Percentiles rank a stretch among this genome's conserved stretches.
Evolutionary conservation across 64 coral and sea anemone genomes (phyloP).

Genomic region (Montipora capricornis): DNA sequence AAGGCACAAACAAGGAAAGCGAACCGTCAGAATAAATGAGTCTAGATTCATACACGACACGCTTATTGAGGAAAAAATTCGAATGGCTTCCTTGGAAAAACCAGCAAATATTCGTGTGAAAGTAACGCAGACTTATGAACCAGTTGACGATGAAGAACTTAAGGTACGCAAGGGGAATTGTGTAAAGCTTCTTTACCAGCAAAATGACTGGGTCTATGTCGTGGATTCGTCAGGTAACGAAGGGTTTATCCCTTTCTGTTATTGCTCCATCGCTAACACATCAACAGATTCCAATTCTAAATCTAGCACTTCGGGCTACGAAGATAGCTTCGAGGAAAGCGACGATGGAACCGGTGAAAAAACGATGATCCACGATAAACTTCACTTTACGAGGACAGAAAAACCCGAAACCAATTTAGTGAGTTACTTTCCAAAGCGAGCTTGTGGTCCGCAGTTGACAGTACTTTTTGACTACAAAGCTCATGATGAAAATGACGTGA

Average conservation of each 20-base stretch:
- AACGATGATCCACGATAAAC: neutral
- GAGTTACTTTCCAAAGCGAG: slow-evolving; percentile 88
- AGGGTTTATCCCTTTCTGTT: slow-evolving; percentile 83
- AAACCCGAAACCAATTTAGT: slow-evolving; percentile 38
- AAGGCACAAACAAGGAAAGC: slow-evolving; percentile 62
- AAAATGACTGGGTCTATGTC: slow-evolving; percentile 91
- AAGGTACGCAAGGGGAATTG: slow-evolving; percentile 74
- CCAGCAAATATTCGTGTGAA: slow-evolving; percentile 92
- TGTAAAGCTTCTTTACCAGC: slow-evolving; percentile 89
- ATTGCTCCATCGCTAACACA: slow-evolving; percentile 71
- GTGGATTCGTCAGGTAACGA: slow-evolving; percentile 76
- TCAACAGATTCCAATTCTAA: slow-evolving; percentile 70
- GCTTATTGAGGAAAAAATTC: slow-evolving; percentile 80
- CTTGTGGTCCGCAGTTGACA: slow-evolving; percentile 85
- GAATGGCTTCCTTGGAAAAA: slow-evolving; percentile 67
- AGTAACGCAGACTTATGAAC: slow-evolving; percentile 70
- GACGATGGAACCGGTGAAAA: slow-evolving; percentile 42
- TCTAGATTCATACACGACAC: slow-evolving; percentile 59
- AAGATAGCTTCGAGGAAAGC: slow-evolving; percentile 75
- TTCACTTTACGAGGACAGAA: neutral
- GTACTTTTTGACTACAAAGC: slow-evolving; percentile 89
- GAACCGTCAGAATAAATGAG: slow-evolving; percentile 86
- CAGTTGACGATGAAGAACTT: slow-evolving; percentile 87
- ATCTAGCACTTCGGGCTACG: slow-evolving; percentile 80
- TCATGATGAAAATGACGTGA: slow-evolving; percentile 81